These are phyloP conservation scores for Promerops cafer DNA, from an alignment of 2,113 vertebrate genomes.

Conservation along the genomic window DNA sequence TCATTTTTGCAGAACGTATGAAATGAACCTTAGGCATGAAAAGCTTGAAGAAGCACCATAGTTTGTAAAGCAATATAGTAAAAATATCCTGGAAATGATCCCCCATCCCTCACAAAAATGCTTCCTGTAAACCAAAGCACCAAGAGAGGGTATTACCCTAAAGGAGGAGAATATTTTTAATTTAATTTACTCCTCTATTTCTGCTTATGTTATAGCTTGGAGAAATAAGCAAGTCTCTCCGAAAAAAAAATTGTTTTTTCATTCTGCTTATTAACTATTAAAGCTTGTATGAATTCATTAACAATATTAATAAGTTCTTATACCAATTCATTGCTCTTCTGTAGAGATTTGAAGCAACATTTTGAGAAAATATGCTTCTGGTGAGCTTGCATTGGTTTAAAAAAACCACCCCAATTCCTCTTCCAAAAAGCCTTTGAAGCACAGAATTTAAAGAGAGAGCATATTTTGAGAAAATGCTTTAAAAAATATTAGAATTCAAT, in stretches of 20 bases:
- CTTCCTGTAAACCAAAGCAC: neutral
- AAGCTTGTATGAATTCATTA: neutral
- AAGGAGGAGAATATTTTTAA: neutral
- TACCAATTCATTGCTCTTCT: neutral
- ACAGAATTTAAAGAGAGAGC: neutral
- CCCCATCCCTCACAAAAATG: neutral
- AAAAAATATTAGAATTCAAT: neutral
- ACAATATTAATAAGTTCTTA: neutral
- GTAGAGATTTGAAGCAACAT: neutral
- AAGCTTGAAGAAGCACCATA: neutral
- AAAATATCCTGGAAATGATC: neutral
- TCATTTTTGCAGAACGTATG: neutral
- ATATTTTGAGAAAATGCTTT: neutral
- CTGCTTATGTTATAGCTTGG: neutral
- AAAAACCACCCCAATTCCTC: accelerated
- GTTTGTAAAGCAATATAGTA: neutral
- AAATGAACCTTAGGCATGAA: neutral
- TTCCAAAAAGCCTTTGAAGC: neutral
- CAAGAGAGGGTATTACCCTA: neutral
- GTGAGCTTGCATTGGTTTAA: accelerated
- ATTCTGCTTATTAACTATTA: neutral
- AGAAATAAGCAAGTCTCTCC: neutral
- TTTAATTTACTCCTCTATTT: neutral
- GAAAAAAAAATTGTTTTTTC: neutral
- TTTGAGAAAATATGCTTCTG: neutral